Percentiles rank a stretch among this genome's conserved stretches.
These are phyloP conservation scores for Caenorhabditis angaria DNA, from an alignment of 2,888 invertebrate genomes.

Conservation along the genomic window DNA sequence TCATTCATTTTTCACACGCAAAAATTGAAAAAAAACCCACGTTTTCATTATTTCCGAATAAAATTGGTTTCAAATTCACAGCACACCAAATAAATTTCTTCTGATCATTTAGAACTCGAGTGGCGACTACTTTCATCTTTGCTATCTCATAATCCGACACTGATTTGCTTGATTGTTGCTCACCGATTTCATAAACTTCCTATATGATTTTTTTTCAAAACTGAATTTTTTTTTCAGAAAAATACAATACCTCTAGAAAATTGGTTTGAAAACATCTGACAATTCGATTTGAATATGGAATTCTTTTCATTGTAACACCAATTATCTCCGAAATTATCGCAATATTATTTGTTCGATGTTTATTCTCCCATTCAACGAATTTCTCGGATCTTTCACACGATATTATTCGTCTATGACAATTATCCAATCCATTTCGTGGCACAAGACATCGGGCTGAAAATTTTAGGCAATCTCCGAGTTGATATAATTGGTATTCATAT, in stretches of 20 bases:
- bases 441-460: neutral
- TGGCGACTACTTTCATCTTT: neutral
- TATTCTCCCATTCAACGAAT: neutral
- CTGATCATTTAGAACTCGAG: neutral
- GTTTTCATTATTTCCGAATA: neutral
- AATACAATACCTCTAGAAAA: neutral
- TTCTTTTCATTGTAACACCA: neutral
- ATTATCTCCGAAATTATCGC: neutral
- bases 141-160: neutral
- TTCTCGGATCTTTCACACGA: neutral
- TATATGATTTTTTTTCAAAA: too few species aligned
- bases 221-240: neutral
- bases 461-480: neutral
- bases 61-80: neutral
- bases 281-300: neutral
- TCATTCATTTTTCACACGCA: too few species aligned
- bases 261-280: neutral
- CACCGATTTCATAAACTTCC: neutral
- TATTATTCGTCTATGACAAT: neutral
- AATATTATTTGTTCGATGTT: neutral
- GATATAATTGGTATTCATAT: neutral
- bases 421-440: neutral
- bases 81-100: neutral
- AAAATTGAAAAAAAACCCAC: neutral
- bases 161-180: neutral